Conservation (phyloP, 2,113 vertebrate species). For the Cichladusa arquata region DNA sequence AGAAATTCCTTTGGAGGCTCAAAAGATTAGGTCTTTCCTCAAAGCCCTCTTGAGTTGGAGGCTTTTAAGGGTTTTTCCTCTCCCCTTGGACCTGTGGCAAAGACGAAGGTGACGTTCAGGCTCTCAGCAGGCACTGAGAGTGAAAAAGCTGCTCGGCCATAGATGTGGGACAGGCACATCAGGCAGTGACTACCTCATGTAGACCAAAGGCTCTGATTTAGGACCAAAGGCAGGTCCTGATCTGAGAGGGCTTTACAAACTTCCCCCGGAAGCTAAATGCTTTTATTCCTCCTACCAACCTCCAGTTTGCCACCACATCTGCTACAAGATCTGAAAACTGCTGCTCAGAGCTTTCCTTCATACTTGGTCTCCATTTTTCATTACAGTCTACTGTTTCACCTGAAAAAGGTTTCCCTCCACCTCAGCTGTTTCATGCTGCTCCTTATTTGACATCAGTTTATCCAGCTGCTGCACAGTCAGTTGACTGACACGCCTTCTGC, state of each 20-base stretch:
- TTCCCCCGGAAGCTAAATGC: background rate
- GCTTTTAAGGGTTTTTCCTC: background rate
- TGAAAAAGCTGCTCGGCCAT: background rate
- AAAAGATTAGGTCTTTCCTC: background rate
- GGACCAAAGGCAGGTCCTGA: background rate
- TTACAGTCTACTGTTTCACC: background rate
- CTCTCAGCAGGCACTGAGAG: background rate
- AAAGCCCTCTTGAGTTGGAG: background rate
- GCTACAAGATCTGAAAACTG: background rate
- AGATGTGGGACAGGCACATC: background rate
- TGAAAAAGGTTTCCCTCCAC: background rate
- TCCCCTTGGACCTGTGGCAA: background rate
- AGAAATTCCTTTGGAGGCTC: background rate
- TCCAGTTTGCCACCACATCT: background rate
- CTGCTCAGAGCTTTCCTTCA: background rate
- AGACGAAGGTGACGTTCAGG: background rate
- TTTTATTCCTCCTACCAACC: background rate
- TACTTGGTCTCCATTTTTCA: background rate
- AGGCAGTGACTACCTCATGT: accelerated
- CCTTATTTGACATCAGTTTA: background rate
- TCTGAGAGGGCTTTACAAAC: background rate
- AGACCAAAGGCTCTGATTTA: background rate
- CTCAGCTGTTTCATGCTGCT: background rate
- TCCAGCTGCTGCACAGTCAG: background rate
- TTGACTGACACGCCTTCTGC: background rate